A percentile compares a stretch with the other conserved stretches of the same genome.
These are phyloP conservation scores for Anisognathus igniventris DNA, from an alignment of 2,797 vertebrate species.

Conservation along the genomic window DNA sequence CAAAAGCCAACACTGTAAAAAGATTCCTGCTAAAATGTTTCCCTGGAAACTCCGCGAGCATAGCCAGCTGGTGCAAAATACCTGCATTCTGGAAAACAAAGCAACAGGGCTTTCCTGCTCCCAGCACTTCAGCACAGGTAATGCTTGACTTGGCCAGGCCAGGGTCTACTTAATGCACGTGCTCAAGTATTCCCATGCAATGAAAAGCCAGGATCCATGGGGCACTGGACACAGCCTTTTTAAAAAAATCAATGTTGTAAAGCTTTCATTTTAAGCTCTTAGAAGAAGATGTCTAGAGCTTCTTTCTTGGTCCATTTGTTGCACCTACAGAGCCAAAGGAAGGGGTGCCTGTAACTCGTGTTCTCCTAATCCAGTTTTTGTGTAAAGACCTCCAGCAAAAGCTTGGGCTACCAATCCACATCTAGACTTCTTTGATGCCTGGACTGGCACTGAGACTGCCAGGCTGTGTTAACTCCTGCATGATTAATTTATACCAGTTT, in stretches of 20 bases:
- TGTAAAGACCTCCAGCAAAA: background rate
- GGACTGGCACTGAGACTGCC: background rate
- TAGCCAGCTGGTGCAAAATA: background rate
- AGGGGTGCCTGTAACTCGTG: background rate
- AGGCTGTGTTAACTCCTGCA: background rate
- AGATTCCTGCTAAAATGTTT: background rate
- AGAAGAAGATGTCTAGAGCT: background rate
- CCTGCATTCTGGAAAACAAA: background rate
- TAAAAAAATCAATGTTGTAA: background rate
- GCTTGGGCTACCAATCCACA: background rate
- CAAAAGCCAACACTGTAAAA: background rate
- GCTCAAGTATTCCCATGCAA: background rate
- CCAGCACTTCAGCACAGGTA: background rate
- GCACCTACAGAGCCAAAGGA: background rate
- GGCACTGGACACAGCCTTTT: background rate
- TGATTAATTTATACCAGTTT: background rate
- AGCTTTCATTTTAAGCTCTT: background rate
- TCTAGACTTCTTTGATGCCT: background rate
- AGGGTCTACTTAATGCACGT: background rate
- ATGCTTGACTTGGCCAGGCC: fast-evolving
- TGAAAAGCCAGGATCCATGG: background rate
- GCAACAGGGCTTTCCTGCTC: background rate
- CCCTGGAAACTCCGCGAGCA: background rate
- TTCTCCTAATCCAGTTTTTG: background rate
- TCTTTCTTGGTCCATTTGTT: background rate